These are phyloP conservation scores for Sphenodon punctatus DNA, from an alignment of 2,797 vertebrate species.

Conservation along the genomic window DNA sequence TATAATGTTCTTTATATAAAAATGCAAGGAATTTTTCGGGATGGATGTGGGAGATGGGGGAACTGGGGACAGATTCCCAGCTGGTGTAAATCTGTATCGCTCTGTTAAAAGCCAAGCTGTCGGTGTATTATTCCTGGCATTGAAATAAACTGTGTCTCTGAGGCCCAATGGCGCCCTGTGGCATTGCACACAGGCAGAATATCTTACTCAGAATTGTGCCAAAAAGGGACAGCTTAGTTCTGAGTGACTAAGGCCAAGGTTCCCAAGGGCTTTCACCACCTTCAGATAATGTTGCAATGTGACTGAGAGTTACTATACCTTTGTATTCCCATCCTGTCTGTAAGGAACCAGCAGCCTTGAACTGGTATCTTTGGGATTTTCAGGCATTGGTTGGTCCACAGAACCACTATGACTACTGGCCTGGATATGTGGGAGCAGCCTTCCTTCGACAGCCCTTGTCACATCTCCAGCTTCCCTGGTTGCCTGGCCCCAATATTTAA, in stretches of 20 bases:
- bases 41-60: background rate
- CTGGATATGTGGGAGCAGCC: too few species aligned
- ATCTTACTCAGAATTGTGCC: background rate
- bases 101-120: background rate
- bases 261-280: background rate
- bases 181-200: background rate
- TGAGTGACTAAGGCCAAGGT: background rate
- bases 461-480: too few species aligned
- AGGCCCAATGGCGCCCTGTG: too few species aligned
- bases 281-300: too few species aligned
- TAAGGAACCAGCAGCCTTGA: too few species aligned
- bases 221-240: background rate
- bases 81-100: background rate
- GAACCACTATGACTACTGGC: too few species aligned
- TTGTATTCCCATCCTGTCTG: too few species aligned
- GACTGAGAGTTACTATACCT: too few species aligned
- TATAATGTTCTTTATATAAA: constrained; percentile 8
- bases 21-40: background rate
- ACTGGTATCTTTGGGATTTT: too few species aligned
- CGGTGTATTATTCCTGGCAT: background rate
- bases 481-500: too few species aligned
- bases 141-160: background rate
- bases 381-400: too few species aligned
- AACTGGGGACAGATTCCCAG: background rate
- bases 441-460: too few species aligned